Evolutionary conservation across 2,113 vertebrate genomes (phyloP).

Genomic region (Recurvirostra avosetta): DNA sequence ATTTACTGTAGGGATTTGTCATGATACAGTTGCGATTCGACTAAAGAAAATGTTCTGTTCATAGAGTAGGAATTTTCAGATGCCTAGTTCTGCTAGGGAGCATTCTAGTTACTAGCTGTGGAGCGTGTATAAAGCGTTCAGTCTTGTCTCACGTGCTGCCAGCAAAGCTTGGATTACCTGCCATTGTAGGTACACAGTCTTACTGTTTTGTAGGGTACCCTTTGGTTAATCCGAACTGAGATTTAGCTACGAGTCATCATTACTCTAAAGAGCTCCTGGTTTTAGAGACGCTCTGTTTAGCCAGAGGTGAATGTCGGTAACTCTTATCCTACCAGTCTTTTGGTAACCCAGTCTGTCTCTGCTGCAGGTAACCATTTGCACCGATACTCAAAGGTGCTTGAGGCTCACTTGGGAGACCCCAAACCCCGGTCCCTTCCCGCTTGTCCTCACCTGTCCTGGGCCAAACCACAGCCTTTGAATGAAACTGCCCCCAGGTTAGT

Average conservation of each 20-base stretch:
- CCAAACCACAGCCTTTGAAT: slow-evolving; percentile 96
- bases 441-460: slow-evolving; percentile 97
- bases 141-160: not conserved
- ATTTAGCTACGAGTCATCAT: accelerated
- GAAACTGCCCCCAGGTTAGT: slow-evolving; percentile 94
- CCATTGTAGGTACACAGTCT: not conserved
- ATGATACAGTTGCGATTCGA: not conserved
- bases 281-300: not conserved
- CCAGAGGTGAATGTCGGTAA: not conserved
- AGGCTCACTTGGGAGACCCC: slow-evolving; percentile 90
- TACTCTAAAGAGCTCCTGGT: not conserved
- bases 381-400: slow-evolving; percentile 96
- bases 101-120: not conserved
- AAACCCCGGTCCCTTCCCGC: slow-evolving; percentile 93
- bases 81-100: not conserved
- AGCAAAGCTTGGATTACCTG: not conserved
- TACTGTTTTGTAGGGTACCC: not conserved
- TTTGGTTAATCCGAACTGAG: not conserved
- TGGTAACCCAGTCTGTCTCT: not conserved
- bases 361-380: slow-evolving; percentile 93
- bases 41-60: not conserved
- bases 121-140: not conserved
- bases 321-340: not conserved
- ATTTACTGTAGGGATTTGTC: not conserved
- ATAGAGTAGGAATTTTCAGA: not conserved